Percentiles rank a stretch among this genome's conserved stretches.
Evolutionary conservation across 2,797 vertebrate species (phyloP).

Genomic region (Aviceda leuphotes): DNA sequence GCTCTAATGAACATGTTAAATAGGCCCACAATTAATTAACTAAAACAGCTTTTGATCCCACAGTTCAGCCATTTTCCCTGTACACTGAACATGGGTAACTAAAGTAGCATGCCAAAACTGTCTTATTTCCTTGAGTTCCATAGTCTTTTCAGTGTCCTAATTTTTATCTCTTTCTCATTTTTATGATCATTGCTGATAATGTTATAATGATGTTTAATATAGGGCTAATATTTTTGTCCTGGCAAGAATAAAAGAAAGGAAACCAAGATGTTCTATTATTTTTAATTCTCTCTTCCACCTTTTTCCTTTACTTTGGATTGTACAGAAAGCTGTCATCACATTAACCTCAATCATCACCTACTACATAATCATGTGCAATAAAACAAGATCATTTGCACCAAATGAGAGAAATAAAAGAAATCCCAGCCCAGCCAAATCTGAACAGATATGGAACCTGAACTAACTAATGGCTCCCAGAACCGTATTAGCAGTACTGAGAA

Average conservation of each 20-base stretch:
- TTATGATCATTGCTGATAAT: background rate
- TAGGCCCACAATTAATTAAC: background rate
- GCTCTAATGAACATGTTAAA: background rate
- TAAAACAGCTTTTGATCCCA: background rate
- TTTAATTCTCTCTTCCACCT: background rate
- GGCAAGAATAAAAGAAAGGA: background rate
- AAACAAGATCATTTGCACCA: background rate
- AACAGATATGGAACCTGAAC: background rate
- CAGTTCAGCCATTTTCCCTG: background rate
- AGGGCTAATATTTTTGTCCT: background rate
- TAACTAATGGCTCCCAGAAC: background rate
- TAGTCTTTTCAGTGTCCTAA: background rate
- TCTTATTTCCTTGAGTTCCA: background rate
- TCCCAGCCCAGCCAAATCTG: background rate
- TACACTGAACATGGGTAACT: background rate
- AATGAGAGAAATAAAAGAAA: background rate
- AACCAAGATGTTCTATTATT: fast-evolving
- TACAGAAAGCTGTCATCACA: background rate
- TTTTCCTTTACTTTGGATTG: background rate
- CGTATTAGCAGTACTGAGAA: background rate
- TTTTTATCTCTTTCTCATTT: background rate
- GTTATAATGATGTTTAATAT: background rate
- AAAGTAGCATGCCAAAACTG: background rate
- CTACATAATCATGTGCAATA: background rate
- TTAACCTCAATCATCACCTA: background rate